A percentile compares a stretch with the other conserved stretches of the same genome.
Evolutionary conservation across 2,113 vertebrate species (phyloP).

Genomic region (Hirundichthys speculiger): DNA sequence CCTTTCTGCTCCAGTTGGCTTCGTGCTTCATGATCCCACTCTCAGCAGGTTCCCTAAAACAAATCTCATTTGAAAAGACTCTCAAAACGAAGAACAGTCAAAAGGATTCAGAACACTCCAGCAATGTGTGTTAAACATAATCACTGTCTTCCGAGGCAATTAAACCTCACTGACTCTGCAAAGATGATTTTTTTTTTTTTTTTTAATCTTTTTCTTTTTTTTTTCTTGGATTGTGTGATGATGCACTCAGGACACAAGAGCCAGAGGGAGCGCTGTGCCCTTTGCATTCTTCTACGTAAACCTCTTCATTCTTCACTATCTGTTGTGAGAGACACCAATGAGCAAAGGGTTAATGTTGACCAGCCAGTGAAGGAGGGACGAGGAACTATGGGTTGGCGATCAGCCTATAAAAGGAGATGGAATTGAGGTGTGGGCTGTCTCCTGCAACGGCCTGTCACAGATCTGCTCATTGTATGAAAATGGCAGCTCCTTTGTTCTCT

Average conservation of each 20-base stretch:
- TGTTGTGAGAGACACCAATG: neutral
- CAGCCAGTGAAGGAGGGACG: neutral
- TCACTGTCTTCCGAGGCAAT: slow-evolving; percentile 21
- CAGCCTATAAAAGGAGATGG: neutral
- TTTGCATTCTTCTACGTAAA: neutral
- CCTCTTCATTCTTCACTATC: neutral
- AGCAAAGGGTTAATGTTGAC: neutral
- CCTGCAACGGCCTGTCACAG: neutral
- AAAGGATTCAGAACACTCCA: slow-evolving; percentile 21
- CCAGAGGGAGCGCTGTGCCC: neutral
- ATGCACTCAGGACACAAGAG: slow-evolving; percentile 4
- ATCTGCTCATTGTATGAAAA: neutral
- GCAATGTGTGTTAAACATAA: slow-evolving; percentile 34
- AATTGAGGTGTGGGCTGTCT: neutral
- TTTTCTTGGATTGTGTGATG: slow-evolving; percentile 9
- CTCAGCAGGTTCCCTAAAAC: slow-evolving; percentile 62
- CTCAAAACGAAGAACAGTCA: slow-evolving; percentile 13
- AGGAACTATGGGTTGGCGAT: neutral
- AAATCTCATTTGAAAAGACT: slow-evolving; percentile 52
- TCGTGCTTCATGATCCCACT: slow-evolving; percentile 29
- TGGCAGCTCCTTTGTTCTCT: neutral
- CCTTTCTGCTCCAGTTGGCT: slow-evolving; percentile 75
- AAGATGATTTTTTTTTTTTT: neutral
- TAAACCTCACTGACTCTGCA: slow-evolving; percentile 6
- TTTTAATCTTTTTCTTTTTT: slow-evolving; percentile 17